Percentiles rank a stretch among this genome's conserved stretches.
Evolutionary conservation across 2,113 vertebrate genomes (phyloP).

Genomic region (Scatophagus argus): DNA sequence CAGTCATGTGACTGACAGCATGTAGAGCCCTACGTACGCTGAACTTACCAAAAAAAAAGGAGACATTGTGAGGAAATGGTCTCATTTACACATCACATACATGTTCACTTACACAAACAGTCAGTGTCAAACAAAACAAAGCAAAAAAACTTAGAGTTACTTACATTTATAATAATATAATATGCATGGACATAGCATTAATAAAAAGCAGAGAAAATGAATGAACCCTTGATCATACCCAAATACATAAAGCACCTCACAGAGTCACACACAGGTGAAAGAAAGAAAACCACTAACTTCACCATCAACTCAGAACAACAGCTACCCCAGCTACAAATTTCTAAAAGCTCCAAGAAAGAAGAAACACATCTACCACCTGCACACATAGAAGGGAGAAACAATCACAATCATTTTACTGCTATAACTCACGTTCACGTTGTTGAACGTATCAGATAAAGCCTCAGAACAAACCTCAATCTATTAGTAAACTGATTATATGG

Average conservation of each 20-base stretch:
- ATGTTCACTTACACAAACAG: conserved; percentile 1
- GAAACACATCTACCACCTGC: conserved; percentile 13
- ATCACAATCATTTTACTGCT: not conserved
- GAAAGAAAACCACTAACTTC: conserved; percentile 27
- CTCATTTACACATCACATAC: conserved; percentile 2
- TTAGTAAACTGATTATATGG: not conserved
- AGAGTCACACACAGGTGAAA: conserved; percentile 12
- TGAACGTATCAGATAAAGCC: conserved; percentile 4
- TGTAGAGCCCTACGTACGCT: conserved; percentile 5
- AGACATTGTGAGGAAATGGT: conserved; percentile 3
- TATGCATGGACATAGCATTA: conserved; percentile 2
- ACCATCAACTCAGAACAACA: conserved; percentile 15
- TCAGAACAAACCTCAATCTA: not conserved
- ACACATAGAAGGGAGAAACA: not conserved
- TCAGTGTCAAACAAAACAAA: not conserved
- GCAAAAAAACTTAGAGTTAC: not conserved
- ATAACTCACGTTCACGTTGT: not conserved
- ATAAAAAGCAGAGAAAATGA: conserved; percentile 20
- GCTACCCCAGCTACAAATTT: not conserved
- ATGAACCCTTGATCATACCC: conserved; percentile 3
- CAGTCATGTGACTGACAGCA: conserved; percentile 51
- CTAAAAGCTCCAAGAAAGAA: conserved; percentile 1
- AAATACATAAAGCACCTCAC: not conserved
- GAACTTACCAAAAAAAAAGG: conserved; percentile 5
- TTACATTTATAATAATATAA: not conserved